Conservation (phyloP, 2,888 invertebrate species). For the Cyrtodaria siliqua region DNA sequence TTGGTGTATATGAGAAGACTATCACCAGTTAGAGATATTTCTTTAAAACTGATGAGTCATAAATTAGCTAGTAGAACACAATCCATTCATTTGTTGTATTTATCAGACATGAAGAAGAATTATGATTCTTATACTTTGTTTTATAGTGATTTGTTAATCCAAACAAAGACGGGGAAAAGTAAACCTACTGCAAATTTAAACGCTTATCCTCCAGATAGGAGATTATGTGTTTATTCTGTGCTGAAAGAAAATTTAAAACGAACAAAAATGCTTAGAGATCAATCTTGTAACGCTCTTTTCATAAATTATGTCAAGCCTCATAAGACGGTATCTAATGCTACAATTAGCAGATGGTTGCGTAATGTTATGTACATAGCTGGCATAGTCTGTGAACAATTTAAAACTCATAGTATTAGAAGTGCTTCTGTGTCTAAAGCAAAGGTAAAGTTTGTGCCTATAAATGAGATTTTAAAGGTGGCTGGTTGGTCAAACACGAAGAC, state of each 20-base stretch:
- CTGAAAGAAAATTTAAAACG: neutral
- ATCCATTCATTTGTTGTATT: constrained; percentile 5
- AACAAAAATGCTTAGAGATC: neutral
- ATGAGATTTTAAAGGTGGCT: constrained; percentile 13
- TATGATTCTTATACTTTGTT: constrained; percentile 20
- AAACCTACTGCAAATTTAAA: constrained; percentile 4
- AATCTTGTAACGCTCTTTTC: constrained; percentile 4
- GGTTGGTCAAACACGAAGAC: constrained; percentile 9
- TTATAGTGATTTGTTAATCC: constrained; percentile 16
- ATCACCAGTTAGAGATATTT: constrained; percentile 12
- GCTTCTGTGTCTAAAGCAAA: constrained; percentile 10
- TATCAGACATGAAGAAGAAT: constrained; percentile 4
- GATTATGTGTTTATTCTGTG: neutral
- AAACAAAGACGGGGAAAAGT: constrained; percentile 2
- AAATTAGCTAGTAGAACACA: constrained; percentile 26
- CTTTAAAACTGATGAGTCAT: constrained; percentile 22
- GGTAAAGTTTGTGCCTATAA: neutral
- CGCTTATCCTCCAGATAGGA: constrained; percentile 5
- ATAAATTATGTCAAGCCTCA: constrained; percentile 8
- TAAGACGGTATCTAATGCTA: neutral
- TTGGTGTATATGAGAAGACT: constrained; percentile 5
- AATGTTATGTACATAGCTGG: neutral
- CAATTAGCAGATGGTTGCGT: constrained; percentile 14
- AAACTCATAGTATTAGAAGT: neutral
- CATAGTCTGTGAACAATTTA: neutral